These are phyloP conservation scores for Rhombomys opimus DNA, from an alignment of 2,113 vertebrate species.

Conservation along the genomic window DNA sequence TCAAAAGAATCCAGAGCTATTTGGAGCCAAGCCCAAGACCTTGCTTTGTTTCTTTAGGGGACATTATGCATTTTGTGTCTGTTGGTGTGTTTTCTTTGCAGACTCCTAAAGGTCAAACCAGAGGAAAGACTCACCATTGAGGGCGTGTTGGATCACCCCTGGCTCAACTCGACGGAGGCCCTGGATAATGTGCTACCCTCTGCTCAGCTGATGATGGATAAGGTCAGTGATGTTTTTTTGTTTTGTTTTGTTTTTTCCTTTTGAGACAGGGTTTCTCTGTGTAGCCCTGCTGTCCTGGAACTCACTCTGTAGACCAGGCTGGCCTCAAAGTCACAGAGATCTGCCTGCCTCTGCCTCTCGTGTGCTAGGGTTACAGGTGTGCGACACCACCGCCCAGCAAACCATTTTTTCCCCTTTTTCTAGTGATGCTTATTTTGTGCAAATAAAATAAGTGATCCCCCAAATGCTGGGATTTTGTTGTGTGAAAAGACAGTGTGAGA, in stretches of 20 bases:
- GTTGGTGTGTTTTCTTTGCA: slow-evolving; percentile 77
- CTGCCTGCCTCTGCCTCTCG: too few relatives aligned
- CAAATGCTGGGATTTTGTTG: too few relatives aligned
- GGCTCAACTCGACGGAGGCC: slow-evolving; percentile 98
- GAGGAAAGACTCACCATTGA: slow-evolving; percentile 98
- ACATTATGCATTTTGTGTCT: background rate
- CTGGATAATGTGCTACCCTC: slow-evolving; percentile 98
- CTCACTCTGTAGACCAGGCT: too few relatives aligned
- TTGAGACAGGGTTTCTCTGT: too few relatives aligned
- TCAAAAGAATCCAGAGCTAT: slow-evolving; percentile 1
- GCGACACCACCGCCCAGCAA: too few relatives aligned
- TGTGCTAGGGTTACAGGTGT: too few relatives aligned
- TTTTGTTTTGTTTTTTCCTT: background rate
- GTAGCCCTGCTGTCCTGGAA: too few relatives aligned
- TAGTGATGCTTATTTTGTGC: background rate
- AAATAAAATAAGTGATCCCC: too few relatives aligned
- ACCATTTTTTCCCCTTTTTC: background rate
- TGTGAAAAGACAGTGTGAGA: slow-evolving; percentile 16
- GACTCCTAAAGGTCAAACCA: slow-evolving; percentile 98
- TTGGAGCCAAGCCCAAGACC: background rate
- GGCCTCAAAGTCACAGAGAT: too few relatives aligned
- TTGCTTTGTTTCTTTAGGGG: background rate
- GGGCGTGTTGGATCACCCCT: slow-evolving; percentile 96
- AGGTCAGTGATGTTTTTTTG: slow-evolving; percentile 83
- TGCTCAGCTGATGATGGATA: slow-evolving; percentile 99